Evolutionary conservation across 2,888 invertebrate genomes (phyloP).

Genomic region (Molanna angustata): DNA sequence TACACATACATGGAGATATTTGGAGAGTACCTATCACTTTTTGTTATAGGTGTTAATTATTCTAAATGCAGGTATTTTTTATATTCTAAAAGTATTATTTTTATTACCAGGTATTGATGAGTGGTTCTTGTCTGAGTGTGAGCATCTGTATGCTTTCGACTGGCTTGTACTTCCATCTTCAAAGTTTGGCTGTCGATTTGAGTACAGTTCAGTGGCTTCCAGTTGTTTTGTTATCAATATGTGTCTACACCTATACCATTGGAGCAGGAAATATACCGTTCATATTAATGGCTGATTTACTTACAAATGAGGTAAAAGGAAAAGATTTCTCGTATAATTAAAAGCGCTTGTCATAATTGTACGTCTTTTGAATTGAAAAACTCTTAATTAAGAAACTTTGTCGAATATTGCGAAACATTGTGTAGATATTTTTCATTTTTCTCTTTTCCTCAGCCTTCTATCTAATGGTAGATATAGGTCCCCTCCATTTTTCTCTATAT

Average conservation of each 20-base stretch:
- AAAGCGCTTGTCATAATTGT: too few relatives aligned
- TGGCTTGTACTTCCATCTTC: constrained; percentile 14
- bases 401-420: too few relatives aligned
- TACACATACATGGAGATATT: not conserved
- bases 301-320: constrained; percentile 20
- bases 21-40: too few relatives aligned
- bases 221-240: constrained; percentile 18
- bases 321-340: too few relatives aligned
- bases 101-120: constrained; percentile 18
- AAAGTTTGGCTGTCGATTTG: constrained; percentile 2
- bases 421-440: too few relatives aligned
- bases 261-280: constrained; percentile 22
- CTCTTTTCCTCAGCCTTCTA: too few relatives aligned
- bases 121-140: constrained; percentile 15
- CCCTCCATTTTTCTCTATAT: too few relatives aligned
- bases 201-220: constrained; percentile 18
- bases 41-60: not conserved
- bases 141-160: constrained; percentile 12
- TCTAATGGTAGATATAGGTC: too few relatives aligned
- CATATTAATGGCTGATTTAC: constrained; percentile 19
- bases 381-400: too few relatives aligned
- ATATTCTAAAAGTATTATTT: too few relatives aligned
- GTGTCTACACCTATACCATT: constrained; percentile 22
- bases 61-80: not conserved
- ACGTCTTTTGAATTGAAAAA: too few relatives aligned